A percentile compares a stretch with the other conserved stretches of the same genome.
Conservation (phyloP, 1,140 invertebrate species). For the Hormaphis cornu region DNA sequence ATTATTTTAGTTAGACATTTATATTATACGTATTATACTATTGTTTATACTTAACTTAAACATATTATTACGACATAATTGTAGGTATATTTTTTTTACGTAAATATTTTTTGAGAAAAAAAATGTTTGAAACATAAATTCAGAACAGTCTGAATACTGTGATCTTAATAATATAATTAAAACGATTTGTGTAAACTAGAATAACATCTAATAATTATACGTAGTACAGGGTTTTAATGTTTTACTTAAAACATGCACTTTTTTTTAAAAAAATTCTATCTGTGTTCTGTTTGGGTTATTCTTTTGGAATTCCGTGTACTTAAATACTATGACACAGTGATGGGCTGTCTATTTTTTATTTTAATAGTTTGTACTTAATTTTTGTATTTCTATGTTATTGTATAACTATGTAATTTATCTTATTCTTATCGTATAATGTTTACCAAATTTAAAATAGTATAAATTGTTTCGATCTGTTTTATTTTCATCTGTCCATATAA, state of each 20-base stretch:
- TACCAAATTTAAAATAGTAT: slow-evolving; percentile 1
- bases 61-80: too few relatives aligned
- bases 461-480: not conserved
- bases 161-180: slow-evolving; percentile 27
- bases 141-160: slow-evolving; percentile 30
- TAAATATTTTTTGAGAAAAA: not conserved
- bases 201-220: slow-evolving; percentile 1
- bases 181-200: slow-evolving; percentile 3
- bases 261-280: slow-evolving; percentile 13
- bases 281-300: not conserved
- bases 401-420: not conserved
- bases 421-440: not conserved
- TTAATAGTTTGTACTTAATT: slow-evolving; percentile 15
- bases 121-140: slow-evolving; percentile 16
- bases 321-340: slow-evolving; percentile 26
- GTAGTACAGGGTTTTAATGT: slow-evolving; percentile 30
- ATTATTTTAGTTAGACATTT: too few relatives aligned
- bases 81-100: slow-evolving; percentile 22
- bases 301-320: slow-evolving; percentile 5
- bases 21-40: too few relatives aligned
- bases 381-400: not conserved
- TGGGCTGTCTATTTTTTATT: slow-evolving; percentile 12
- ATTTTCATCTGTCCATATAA: not conserved
- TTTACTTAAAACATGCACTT: slow-evolving; percentile 20
- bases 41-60: too few relatives aligned